These are phyloP conservation scores for Calameuta idolon DNA, from an alignment of 2,888 invertebrate species.

Conservation along the genomic window DNA sequence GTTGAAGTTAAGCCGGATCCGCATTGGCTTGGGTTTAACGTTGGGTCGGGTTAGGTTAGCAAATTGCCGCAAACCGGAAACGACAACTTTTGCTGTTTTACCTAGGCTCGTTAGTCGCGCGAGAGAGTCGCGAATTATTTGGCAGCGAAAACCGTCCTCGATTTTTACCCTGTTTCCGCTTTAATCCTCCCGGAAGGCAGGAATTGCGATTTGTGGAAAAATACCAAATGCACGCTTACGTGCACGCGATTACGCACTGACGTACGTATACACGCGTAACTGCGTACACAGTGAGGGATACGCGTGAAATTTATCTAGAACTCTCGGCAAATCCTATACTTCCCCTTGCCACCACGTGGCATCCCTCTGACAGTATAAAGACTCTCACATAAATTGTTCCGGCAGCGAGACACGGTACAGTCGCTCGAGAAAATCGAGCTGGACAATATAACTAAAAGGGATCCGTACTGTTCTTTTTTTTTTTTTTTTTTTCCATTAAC, in stretches of 20 bases:
- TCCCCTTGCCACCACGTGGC: neutral
- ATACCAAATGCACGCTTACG: neutral
- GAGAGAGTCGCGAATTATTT: neutral
- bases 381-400: neutral
- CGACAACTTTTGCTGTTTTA: neutral
- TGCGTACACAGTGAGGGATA: neutral
- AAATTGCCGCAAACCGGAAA: neutral
- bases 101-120: neutral
- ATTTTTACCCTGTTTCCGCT: neutral
- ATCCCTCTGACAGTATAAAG: neutral
- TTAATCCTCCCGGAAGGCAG: neutral
- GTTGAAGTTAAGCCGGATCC: neutral
- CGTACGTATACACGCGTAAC: neutral
- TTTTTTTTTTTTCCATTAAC: neutral
- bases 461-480: too few relatives aligned
- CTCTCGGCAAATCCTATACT: neutral
- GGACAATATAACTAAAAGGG: neutral
- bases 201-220: neutral
- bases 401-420: neutral
- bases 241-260: neutral
- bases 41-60: neutral
- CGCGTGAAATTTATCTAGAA: neutral
- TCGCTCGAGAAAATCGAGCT: neutral
- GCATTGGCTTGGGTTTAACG: neutral
- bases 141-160: neutral